phyloP scores from a whole-genome alignment of 2,888 invertebrate genomes.

The Tetropium fuscum region DNA sequence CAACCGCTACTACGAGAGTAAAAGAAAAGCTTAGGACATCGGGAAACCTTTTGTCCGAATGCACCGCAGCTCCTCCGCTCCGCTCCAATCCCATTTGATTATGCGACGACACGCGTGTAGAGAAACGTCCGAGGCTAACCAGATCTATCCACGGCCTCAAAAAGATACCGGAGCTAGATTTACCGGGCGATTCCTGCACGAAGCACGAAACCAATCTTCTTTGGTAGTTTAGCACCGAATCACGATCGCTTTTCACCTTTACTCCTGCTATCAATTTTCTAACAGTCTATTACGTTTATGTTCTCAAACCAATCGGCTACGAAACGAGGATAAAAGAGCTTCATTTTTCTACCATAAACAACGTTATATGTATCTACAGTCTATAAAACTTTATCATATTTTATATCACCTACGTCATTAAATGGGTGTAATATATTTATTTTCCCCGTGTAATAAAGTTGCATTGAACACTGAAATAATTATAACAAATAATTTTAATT shows the following conservation, averaged over 20 bases:
- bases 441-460: too few species aligned
- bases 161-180: slow-evolving; percentile 34
- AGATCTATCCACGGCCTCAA: slow-evolving; percentile 23
- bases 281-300: slow-evolving; percentile 61
- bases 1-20: background rate
- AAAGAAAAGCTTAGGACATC: slow-evolving; percentile 6
- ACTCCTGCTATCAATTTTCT: slow-evolving; percentile 59
- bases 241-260: slow-evolving; percentile 61
- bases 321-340: slow-evolving; percentile 58
- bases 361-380: slow-evolving; percentile 41
- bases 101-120: slow-evolving; percentile 57
- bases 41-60: slow-evolving; percentile 52
- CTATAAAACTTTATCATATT: slow-evolving; percentile 25
- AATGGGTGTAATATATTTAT: too few species aligned
- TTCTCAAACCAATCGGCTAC: slow-evolving; percentile 56
- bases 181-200: slow-evolving; percentile 39
- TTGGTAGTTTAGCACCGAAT: slow-evolving; percentile 57
- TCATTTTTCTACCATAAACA: slow-evolving; percentile 58
- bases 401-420: slow-evolving; percentile 14
- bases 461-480: too few species aligned
- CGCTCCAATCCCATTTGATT: slow-evolving; percentile 57
- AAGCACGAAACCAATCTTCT: slow-evolving; percentile 60
- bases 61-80: slow-evolving; percentile 50
- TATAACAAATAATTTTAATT: too few species aligned
- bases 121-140: slow-evolving; percentile 26